Conservation (phyloP, 2,113 vertebrate species). For the Corythaixoides concolor region DNA sequence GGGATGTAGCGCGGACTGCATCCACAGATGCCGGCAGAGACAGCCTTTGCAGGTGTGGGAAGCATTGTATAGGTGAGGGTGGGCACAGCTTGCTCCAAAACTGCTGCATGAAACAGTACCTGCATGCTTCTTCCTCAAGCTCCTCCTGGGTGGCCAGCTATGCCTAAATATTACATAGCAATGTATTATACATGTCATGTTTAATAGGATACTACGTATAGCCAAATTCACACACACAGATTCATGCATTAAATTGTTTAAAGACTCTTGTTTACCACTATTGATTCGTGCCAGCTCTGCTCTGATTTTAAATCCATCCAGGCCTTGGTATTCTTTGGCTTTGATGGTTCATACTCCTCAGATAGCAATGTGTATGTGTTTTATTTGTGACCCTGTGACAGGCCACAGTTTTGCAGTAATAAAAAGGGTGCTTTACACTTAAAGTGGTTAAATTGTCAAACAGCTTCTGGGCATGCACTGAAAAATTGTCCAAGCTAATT, state of each 20-base stretch:
- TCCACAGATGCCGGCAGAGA: not conserved
- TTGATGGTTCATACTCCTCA: not conserved
- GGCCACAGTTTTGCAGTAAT: not conserved
- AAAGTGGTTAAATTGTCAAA: not conserved
- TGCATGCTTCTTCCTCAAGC: not conserved
- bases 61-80: not conserved
- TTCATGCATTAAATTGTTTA: not conserved
- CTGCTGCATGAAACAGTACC: not conserved
- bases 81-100: not conserved
- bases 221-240: not conserved
- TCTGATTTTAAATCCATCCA: not conserved
- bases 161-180: not conserved
- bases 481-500: not conserved
- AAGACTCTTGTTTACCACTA: not conserved
- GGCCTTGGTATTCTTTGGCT: not conserved
- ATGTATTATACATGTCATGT: accelerated
- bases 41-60: not conserved
- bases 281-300: not conserved
- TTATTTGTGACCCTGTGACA: not conserved
- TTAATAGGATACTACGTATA: not conserved
- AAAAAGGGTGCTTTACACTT: not conserved
- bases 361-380: not conserved
- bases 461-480: not conserved
- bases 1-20: not conserved
- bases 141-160: not conserved